Conservation (phyloP, 2,888 invertebrate genomes). For the Cecidostiba fungosa region DNA sequence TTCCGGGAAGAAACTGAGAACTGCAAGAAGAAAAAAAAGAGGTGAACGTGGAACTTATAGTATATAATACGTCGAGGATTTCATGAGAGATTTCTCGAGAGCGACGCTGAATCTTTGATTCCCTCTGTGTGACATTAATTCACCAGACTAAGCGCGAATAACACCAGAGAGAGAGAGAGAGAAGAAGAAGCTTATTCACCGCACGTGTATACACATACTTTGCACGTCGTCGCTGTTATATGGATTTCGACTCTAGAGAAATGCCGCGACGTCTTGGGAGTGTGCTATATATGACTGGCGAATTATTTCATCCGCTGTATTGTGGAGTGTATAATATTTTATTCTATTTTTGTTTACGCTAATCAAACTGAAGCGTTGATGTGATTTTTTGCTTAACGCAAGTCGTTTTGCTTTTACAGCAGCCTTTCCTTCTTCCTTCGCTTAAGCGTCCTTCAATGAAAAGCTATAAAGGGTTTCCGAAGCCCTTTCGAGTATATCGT, state of each 20-base stretch:
- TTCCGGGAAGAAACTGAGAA: conserved; percentile 91
- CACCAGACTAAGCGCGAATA: not conserved
- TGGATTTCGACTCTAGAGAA: not conserved
- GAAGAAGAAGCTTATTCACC: not conserved
- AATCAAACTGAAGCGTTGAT: no score
- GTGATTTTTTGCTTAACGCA: no score
- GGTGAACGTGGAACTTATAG: not conserved
- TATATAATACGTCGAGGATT: not conserved
- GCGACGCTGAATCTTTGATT: conserved; percentile 15
- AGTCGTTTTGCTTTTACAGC: no score
- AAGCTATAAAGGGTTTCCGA: no score
- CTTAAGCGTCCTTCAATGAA: no score
- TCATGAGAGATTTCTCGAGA: conserved; percentile 20
- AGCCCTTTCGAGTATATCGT: conserved; percentile 14
- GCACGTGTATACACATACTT: not conserved
- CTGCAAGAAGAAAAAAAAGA: conserved; percentile 78
- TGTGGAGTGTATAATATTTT: no score
- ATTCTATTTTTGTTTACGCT: no score
- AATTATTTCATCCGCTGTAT: no score
- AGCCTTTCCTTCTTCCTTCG: no score
- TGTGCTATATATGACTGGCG: no score
- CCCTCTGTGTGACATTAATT: not conserved
- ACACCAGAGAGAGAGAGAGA: not conserved
- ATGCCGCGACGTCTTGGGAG: not conserved
- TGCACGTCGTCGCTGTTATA: not conserved